A percentile compares a stretch with the other conserved stretches of the same genome.
Evolutionary conservation across 2,888 invertebrate genomes (phyloP).

Genomic region (Acrocyrtus sp.): DNA sequence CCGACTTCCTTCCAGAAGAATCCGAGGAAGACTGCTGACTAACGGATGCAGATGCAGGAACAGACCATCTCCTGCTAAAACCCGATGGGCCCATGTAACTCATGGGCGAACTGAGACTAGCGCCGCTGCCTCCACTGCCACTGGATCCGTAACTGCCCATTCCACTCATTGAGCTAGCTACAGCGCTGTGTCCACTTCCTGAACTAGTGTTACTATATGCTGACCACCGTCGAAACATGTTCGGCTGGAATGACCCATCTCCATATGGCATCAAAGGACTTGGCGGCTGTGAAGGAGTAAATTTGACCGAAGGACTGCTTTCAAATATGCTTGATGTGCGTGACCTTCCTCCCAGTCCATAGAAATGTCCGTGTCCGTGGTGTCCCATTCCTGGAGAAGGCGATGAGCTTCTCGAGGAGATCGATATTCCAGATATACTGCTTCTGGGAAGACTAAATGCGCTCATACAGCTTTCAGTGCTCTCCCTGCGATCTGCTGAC

Average conservation of each 20-base stretch:
- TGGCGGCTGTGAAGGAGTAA: slow-evolving; percentile 63
- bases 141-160: slow-evolving; percentile 26
- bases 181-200: slow-evolving; percentile 38
- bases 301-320: slow-evolving; percentile 61
- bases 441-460: slow-evolving; percentile 61
- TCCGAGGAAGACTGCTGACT: slow-evolving; percentile 53
- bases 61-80: slow-evolving; percentile 59
- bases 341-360: slow-evolving; percentile 54
- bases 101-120: slow-evolving; percentile 35
- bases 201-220: slow-evolving; percentile 60
- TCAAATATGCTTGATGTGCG: slow-evolving; percentile 60
- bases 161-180: slow-evolving; percentile 36
- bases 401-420: slow-evolving; percentile 61
- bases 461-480: slow-evolving; percentile 63
- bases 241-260: slow-evolving; percentile 58
- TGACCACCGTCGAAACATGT: slow-evolving; percentile 63
- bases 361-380: slow-evolving; percentile 49
- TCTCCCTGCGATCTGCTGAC: slow-evolving; percentile 60
- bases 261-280: slow-evolving; percentile 61
- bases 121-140: slow-evolving; percentile 33
- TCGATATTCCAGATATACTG: slow-evolving; percentile 62
- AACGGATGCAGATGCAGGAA: slow-evolving; percentile 58
- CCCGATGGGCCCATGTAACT: slow-evolving; percentile 11
- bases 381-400: slow-evolving; percentile 59
- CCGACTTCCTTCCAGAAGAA: slow-evolving; percentile 53